A percentile compares a stretch with the other conserved stretches of the same genome.
Evolutionary conservation across 1,140 invertebrate species (phyloP).

Genomic region (Ceratosolen solmsi): DNA sequence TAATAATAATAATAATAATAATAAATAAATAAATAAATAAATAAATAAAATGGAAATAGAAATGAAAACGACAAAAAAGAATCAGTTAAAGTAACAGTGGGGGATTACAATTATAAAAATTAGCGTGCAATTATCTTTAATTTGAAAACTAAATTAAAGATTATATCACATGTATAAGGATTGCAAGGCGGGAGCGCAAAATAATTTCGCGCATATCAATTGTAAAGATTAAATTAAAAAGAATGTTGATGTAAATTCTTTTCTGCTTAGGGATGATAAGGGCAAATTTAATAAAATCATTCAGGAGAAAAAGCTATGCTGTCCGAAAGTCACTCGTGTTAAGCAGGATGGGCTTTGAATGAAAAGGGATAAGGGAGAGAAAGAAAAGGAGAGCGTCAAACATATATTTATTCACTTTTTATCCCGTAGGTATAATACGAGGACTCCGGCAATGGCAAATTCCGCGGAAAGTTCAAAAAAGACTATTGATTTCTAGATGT

Average conservation of each 20-base stretch:
- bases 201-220: not conserved
- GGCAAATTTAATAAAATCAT: constrained; percentile 61
- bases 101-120: too few relatives aligned
- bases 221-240: constrained; percentile 16
- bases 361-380: constrained; percentile 39
- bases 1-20: too few relatives aligned
- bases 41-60: too few relatives aligned
- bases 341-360: constrained; percentile 48
- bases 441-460: not conserved
- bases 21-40: too few relatives aligned
- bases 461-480: not conserved
- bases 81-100: too few relatives aligned
- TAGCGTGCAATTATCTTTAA: too few relatives aligned
- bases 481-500: constrained; percentile 10
- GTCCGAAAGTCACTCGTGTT: constrained; percentile 37
- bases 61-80: too few relatives aligned
- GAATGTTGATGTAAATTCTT: not conserved
- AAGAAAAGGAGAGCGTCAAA: not conserved
- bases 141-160: too few relatives aligned
- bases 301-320: constrained; percentile 22
- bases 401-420: constrained; percentile 43
- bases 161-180: too few relatives aligned
- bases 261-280: constrained; percentile 48
- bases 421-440: constrained; percentile 17
- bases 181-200: not conserved